Base-by-base conservation (phyloP, 2,113 vertebrate species). In the Merops nubicus region DNA sequence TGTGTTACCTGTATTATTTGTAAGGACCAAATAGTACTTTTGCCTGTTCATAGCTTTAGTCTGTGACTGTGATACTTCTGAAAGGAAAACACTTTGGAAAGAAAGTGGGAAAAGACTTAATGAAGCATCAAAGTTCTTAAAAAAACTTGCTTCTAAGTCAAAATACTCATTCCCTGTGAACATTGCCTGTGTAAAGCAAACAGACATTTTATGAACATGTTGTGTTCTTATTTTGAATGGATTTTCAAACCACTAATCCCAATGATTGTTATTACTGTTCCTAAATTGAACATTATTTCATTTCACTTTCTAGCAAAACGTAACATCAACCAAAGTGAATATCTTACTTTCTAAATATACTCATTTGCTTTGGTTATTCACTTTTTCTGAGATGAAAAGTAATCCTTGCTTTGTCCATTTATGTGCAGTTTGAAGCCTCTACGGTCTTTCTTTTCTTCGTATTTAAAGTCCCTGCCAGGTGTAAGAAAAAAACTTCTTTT, bases 371-470 rank as follows among this genome's bases (percentile, higher is more conserved):
- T 83, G 65, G 16, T 14, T 74, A 53, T 15, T 48, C 63, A 31
- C 48, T 93, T 42, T n/a, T n/a, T n/a, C n/a, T n/a, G 45, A 80
- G 73, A 23, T 54, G 28, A 70, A 62, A 77, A 81, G 5, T 57
- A 17, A 65, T 62, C 38, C 26, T 33, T 56, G 9, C 56, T 73
- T 45, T 70, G 67, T 93, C 59, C 76, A 16, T 83, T 88, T 85
- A 53, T 36, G 1, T 43, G 75, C 98, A 99, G 99, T 10, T 94
- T 98, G 94, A 99, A 99, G 97, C 98, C 97, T 48, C 96, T 99
- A 5, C 98, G 99, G 3, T 99, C 99, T 56, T 99, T 99, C 97
- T 99, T 99, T 96, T 98, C 99, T 70, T 99, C 99, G 0, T 98
- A 98, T 64, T 92, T 99, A 65, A 99, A 99, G 96, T 98, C 98